Conservation (phyloP, 1,140 invertebrate genomes). For the Spodoptera litura region DNA sequence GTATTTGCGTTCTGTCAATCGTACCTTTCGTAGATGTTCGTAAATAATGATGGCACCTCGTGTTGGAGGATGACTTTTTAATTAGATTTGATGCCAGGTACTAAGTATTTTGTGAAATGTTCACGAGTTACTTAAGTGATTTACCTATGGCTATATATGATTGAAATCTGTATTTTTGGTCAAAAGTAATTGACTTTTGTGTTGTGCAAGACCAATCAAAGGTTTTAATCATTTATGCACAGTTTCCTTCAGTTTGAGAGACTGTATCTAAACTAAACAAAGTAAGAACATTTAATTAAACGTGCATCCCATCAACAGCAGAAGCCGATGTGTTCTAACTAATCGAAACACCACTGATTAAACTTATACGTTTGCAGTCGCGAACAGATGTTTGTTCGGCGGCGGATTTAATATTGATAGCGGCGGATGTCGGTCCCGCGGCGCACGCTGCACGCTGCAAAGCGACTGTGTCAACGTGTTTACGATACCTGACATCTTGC, state of each 20-base stretch:
- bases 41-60: not conserved
- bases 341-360: slow-evolving; percentile 69
- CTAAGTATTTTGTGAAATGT: too few species aligned
- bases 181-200: too few species aligned
- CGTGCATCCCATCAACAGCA: slow-evolving; percentile 25
- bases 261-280: not conserved
- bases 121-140: too few species aligned
- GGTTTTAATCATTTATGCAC: too few species aligned
- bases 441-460: slow-evolving; percentile 50
- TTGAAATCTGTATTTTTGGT: too few species aligned
- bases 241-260: not conserved
- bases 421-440: slow-evolving; percentile 57
- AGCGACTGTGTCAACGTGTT: slow-evolving; percentile 60
- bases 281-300: slow-evolving; percentile 28
- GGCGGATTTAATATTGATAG: slow-evolving; percentile 78
- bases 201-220: too few species aligned
- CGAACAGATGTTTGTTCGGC: slow-evolving; percentile 66
- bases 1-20: slow-evolving; percentile 40
- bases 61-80: not conserved
- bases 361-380: slow-evolving; percentile 64
- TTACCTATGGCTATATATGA: too few species aligned
- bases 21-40: slow-evolving; percentile 3
- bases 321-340: slow-evolving; percentile 52
- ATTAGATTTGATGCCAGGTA: slow-evolving; percentile 1
- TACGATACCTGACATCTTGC: slow-evolving; percentile 53